These are phyloP conservation scores for Vulpes ferrilata DNA, from an alignment of 2,113 vertebrate genomes.

Conservation along the genomic window DNA sequence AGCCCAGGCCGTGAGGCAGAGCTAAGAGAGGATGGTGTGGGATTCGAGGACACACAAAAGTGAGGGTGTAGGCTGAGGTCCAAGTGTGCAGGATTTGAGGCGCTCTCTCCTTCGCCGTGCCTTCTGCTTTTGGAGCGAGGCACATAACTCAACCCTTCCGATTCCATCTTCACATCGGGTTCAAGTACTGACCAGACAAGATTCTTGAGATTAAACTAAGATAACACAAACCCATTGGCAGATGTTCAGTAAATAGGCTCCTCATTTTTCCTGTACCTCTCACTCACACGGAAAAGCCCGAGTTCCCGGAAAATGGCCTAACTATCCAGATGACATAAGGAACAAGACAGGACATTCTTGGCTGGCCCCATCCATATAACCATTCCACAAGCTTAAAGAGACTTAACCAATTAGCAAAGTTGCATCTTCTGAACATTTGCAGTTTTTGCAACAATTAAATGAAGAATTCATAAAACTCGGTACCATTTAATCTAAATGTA, in stretches of 20 bases:
- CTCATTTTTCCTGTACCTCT: background rate
- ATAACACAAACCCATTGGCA: background rate
- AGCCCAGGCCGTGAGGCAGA: background rate
- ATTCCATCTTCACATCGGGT: background rate
- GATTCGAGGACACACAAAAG: background rate
- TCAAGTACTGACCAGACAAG: background rate
- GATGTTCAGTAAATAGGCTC: background rate
- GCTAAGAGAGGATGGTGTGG: background rate
- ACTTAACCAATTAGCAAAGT: background rate
- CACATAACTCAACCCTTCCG: accelerated
- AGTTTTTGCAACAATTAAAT: background rate
- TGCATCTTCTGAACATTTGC: background rate
- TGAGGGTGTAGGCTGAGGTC: background rate
- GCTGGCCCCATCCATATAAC: background rate
- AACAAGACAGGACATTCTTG: background rate
- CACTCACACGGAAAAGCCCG: background rate
- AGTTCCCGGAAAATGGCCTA: background rate
- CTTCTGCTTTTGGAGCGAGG: background rate
- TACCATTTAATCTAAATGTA: background rate
- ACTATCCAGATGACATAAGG: background rate
- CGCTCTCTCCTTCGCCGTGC: background rate
- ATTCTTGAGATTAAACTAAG: background rate
- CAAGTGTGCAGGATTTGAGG: background rate
- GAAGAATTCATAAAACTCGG: background rate
- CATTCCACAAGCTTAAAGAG: background rate